phyloP scores from a whole-genome alignment of 1,140 invertebrate species.

The Drosophila lacertosa region DNA sequence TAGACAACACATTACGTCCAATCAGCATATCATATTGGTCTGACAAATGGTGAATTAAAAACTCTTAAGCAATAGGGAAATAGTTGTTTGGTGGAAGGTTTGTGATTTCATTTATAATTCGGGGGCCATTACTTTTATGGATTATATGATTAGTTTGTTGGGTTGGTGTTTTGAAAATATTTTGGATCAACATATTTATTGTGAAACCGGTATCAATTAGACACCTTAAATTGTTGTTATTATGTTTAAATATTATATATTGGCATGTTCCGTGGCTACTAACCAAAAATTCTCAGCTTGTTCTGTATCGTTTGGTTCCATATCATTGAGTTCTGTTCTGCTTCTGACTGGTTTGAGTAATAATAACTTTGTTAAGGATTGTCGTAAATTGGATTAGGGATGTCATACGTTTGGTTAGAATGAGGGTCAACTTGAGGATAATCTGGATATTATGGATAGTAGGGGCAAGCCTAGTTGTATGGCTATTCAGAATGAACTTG shows the following conservation, averaged over 20 bases:
- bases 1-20: neutral
- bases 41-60: neutral
- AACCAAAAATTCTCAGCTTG: neutral
- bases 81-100: neutral
- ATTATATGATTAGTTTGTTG: neutral
- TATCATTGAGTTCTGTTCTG: too few species aligned
- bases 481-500: constrained; percentile 1
- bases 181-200: neutral
- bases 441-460: constrained; percentile 1
- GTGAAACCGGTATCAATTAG: neutral
- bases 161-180: neutral
- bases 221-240: too few species aligned
- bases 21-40: too few species aligned
- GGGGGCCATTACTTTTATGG: neutral
- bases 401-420: constrained; percentile 6
- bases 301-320: constrained; percentile 75
- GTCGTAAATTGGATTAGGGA: constrained; percentile 1
- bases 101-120: neutral
- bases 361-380: constrained; percentile 1
- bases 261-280: too few species aligned
- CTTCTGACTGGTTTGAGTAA: constrained; percentile 6
- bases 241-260: too few species aligned
- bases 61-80: neutral
- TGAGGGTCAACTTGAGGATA: constrained; percentile 7
- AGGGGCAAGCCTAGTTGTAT: constrained; percentile 4